A percentile compares a stretch with the other conserved stretches of the same genome.
Evolutionary conservation across 2,113 vertebrate species (phyloP).

Genomic region (Chlamydotis undulata): DNA sequence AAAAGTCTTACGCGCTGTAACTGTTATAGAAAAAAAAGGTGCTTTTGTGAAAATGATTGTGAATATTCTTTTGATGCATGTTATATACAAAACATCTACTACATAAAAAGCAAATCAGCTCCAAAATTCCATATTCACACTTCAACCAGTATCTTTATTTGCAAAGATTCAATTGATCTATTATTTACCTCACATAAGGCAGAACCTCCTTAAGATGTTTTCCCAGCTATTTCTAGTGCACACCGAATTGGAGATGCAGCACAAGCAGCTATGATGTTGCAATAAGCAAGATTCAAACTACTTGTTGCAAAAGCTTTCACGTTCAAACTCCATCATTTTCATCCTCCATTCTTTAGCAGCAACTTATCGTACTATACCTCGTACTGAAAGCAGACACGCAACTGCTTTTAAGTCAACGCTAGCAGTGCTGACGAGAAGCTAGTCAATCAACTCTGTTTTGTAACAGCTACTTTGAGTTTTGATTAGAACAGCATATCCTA

Average conservation of each 20-base stretch:
- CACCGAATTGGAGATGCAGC: not conserved
- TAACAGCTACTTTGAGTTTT: not conserved
- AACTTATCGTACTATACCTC: not conserved
- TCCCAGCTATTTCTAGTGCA: slow-evolving; percentile 15
- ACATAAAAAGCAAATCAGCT: slow-evolving; percentile 64
- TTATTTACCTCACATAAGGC: slow-evolving; percentile 26
- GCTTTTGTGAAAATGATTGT: slow-evolving; percentile 57
- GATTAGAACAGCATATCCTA: not conserved
- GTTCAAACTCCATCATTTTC: slow-evolving; percentile 16
- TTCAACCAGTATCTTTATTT: slow-evolving; percentile 21
- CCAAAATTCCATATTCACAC: slow-evolving; percentile 45
- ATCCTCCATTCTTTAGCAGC: slow-evolving; percentile 52
- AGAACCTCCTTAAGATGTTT: slow-evolving; percentile 1
- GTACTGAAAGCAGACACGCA: not conserved
- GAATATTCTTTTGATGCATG: slow-evolving; percentile 56
- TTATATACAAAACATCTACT: slow-evolving; percentile 70
- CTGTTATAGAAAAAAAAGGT: slow-evolving; percentile 66
- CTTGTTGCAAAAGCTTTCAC: slow-evolving; percentile 25
- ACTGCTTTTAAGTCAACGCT: slow-evolving; percentile 25
- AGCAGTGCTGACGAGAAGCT: not conserved
- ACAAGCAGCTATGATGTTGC: not conserved
- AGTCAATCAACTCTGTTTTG: slow-evolving; percentile 7
- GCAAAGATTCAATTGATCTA: not conserved
- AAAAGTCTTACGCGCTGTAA: slow-evolving; percentile 37
- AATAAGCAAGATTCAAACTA: not conserved